Percentiles rank a stretch among this genome's conserved stretches.
These are phyloP conservation scores for Agrypnus murinus DNA, from an alignment of 2,888 invertebrate genomes.

Conservation along the genomic window DNA sequence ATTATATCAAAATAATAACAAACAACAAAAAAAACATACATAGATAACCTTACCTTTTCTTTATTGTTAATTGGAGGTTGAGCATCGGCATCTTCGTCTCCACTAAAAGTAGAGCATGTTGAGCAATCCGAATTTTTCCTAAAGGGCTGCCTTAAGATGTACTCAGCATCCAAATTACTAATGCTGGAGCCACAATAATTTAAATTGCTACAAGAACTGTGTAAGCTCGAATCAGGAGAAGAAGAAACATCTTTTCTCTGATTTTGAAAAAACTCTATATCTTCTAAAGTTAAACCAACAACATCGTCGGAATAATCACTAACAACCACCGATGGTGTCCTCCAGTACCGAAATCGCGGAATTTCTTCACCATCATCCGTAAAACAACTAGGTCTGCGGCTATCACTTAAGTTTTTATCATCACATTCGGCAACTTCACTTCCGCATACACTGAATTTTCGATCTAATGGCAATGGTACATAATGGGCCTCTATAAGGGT, in stretches of 20 bases:
- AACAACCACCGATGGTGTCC: slow-evolving; percentile 90
- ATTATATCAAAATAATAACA: slow-evolving; percentile 24
- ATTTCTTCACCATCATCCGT: slow-evolving; percentile 71
- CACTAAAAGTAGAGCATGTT: slow-evolving; percentile 83
- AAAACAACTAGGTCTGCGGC: slow-evolving; percentile 72
- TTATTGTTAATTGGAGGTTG: slow-evolving; percentile 65
- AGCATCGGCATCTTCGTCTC: slow-evolving; percentile 78
- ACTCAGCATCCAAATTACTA: slow-evolving; percentile 74
- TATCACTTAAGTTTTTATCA: slow-evolving; percentile 59
- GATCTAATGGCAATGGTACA: slow-evolving; percentile 72
- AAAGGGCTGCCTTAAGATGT: slow-evolving; percentile 74
- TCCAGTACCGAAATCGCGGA: slow-evolving; percentile 76
- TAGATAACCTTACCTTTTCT: slow-evolving; percentile 52
- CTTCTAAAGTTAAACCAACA: slow-evolving; percentile 75
- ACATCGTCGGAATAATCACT: slow-evolving; percentile 89
- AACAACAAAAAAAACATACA: too few relatives aligned
- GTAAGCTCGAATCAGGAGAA: slow-evolving; percentile 75
- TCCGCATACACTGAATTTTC: slow-evolving; percentile 71
- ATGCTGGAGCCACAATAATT: slow-evolving; percentile 76
- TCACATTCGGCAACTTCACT: slow-evolving; percentile 70
- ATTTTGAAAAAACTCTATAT: slow-evolving; percentile 75
- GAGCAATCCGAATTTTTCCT: slow-evolving; percentile 84
- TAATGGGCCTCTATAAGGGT: slow-evolving; percentile 76
- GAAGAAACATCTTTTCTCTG: slow-evolving; percentile 68
- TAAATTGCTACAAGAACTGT: slow-evolving; percentile 76